These are phyloP conservation scores for Mormyrops attenuatus DNA, from an alignment of 2,797 vertebrate genomes.

Conservation along the genomic window DNA sequence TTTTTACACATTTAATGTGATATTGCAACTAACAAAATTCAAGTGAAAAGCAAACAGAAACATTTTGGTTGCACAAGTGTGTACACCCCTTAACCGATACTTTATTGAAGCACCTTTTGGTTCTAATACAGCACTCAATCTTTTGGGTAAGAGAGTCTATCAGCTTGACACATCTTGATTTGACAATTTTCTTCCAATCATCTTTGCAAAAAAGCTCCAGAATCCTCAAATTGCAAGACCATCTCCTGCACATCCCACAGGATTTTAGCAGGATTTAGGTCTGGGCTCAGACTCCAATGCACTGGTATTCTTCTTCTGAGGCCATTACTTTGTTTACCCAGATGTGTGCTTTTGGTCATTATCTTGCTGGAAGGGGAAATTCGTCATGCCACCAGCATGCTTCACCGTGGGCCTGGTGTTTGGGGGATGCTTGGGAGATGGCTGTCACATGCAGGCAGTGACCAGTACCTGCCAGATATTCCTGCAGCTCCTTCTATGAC, in stretches of 20 bases:
- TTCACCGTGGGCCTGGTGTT: neutral
- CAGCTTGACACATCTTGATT: neutral
- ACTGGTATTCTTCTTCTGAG: neutral
- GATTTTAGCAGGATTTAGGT: neutral
- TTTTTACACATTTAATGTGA: neutral
- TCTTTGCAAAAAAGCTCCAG: neutral
- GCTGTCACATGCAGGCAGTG: neutral
- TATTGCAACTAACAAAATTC: neutral
- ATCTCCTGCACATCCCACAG: neutral
- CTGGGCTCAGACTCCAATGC: neutral
- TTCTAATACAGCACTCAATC: neutral
- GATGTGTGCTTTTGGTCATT: neutral
- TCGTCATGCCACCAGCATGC: neutral
- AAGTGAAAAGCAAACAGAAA: neutral
- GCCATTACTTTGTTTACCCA: neutral
- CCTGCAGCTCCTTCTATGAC: neutral
- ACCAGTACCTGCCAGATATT: neutral
- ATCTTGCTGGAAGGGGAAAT: neutral
- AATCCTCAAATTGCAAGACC: neutral
- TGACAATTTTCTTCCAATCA: neutral
- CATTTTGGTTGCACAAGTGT: neutral
- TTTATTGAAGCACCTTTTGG: neutral
- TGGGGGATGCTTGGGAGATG: neutral
- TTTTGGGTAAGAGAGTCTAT: neutral
- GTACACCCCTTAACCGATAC: neutral